These are phyloP conservation scores for Panonychus citri DNA, from an alignment of 1,140 invertebrate species.

Conservation along the genomic window DNA sequence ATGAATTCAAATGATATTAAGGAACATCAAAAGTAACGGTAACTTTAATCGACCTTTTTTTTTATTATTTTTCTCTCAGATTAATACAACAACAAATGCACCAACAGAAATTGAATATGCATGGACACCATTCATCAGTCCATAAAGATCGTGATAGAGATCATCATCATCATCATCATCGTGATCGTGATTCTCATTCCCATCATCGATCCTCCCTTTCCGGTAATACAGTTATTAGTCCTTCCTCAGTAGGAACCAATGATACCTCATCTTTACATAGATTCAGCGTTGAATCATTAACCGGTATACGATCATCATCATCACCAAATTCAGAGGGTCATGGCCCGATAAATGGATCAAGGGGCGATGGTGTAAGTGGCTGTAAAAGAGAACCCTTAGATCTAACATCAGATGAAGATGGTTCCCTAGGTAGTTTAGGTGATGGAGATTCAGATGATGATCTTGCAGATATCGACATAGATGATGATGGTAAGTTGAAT, in stretches of 20 bases:
- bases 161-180: not conserved
- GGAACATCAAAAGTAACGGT: not conserved
- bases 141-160: not conserved
- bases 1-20: too few species aligned
- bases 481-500: constrained; percentile 6
- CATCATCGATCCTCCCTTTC: not conserved
- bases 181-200: not conserved
- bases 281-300: constrained; percentile 10
- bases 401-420: constrained; percentile 9
- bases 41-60: not conserved
- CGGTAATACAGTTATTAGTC: not conserved
- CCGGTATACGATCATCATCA: constrained; percentile 3
- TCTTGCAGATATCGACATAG: not conserved
- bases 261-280: constrained; percentile 7
- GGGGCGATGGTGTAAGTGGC: not conserved
- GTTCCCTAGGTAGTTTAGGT: constrained; percentile 3
- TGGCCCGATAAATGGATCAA: not conserved
- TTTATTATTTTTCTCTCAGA: not conserved
- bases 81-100: constrained; percentile 11
- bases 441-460: constrained; percentile 7
- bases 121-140: constrained; percentile 1
- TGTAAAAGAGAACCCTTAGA: constrained; percentile 2
- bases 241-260: not conserved
- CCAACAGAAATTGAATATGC: constrained; percentile 8
- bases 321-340: not conserved